A percentile compares a stretch with the other conserved stretches of the same genome.
phyloP scores from a whole-genome alignment of 2,797 vertebrate species.

The Ctenochaetus hawaiiensis region DNA sequence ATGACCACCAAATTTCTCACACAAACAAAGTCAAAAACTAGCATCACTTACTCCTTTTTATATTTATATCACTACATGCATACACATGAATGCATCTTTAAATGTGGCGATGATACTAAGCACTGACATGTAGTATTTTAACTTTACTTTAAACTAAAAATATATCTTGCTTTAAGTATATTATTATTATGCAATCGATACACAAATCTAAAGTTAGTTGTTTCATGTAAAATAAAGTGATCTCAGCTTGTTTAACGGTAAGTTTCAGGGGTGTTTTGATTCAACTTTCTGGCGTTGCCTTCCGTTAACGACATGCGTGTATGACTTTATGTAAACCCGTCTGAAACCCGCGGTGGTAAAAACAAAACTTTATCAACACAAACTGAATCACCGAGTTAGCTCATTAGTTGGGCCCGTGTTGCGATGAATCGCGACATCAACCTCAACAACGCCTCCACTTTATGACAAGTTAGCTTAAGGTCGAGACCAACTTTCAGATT shows the following conservation, averaged over 20 bases:
- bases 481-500: not conserved
- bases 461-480: not conserved
- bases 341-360: not conserved
- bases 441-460: not conserved
- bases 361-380: not conserved
- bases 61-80: no score
- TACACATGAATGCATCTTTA: no score
- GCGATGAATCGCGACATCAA: not conserved
- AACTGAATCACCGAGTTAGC: not conserved
- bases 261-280: not conserved
- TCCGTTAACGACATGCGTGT: not conserved
- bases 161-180: no score
- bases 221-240: not conserved
- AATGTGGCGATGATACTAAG: no score
- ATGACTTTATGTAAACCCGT: not conserved
- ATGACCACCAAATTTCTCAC: no score
- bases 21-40: no score
- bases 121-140: no score
- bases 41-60: no score
- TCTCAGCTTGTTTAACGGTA: not conserved
- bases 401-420: conserved; percentile 6
- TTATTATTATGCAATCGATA: not conserved
- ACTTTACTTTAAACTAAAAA: no score
- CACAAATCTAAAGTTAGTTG: not conserved
- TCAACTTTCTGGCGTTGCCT: not conserved